Percentiles rank a stretch among this genome's conserved stretches.
Conservation (phyloP, 2,113 vertebrate species). For the Notiomystis cincta region DNA sequence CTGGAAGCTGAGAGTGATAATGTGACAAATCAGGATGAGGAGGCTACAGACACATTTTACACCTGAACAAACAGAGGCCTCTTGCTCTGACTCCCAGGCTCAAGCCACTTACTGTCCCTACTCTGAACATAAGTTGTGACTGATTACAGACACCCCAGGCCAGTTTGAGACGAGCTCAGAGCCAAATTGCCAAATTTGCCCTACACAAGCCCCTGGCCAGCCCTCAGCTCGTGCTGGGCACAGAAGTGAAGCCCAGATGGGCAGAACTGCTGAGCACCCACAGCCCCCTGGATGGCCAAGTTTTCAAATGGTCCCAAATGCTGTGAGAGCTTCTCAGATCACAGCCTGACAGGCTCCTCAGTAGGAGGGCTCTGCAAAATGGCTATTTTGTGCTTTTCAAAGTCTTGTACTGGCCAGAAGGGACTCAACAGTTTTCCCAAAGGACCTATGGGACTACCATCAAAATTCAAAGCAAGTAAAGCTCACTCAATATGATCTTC, state of each 20-base stretch:
- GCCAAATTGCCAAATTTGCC: background rate
- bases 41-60: background rate
- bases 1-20: background rate
- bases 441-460: background rate
- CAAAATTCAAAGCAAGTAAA: background rate
- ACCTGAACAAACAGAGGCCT: background rate
- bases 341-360: background rate
- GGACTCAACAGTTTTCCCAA: background rate
- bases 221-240: background rate
- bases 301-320: background rate
- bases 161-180: background rate
- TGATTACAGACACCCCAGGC: background rate
- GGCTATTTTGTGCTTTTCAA: background rate
- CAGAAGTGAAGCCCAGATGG: background rate
- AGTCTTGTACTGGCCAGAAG: background rate
- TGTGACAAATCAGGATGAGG: background rate
- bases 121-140: background rate
- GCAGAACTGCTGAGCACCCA: background rate
- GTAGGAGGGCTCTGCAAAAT: background rate
- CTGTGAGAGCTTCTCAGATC: background rate
- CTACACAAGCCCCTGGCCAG: background rate
- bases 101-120: background rate
- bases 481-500: background rate
- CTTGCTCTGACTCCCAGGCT: background rate
- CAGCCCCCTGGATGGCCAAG: background rate